A percentile compares a stretch with the other conserved stretches of the same genome.
Evolutionary conservation across 2,888 invertebrate species (phyloP).

Genomic region (Apantesis nais): DNA sequence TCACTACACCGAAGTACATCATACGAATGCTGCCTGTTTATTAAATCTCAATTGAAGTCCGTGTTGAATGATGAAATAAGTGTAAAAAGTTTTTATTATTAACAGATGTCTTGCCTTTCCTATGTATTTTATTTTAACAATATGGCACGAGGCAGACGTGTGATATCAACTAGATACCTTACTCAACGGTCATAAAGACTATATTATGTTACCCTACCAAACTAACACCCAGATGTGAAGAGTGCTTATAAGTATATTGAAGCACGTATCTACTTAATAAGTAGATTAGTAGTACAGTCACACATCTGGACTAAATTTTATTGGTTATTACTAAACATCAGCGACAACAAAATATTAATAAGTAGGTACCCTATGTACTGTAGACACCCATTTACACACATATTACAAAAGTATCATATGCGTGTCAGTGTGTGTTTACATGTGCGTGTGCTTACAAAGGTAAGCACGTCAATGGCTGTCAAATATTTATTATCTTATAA

Average conservation of each 20-base stretch:
- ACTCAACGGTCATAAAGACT: slow-evolving; percentile 6
- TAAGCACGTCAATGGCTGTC: neutral
- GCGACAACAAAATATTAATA: slow-evolving; percentile 11
- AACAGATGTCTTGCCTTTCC: slow-evolving; percentile 11
- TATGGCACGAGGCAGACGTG: slow-evolving; percentile 9
- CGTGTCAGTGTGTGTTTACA: no score
- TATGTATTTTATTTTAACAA: slow-evolving; percentile 13
- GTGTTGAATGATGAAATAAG: neutral
- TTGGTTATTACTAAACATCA: slow-evolving; percentile 25
- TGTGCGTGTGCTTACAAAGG: no score
- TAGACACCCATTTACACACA: no score
- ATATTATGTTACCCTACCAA: slow-evolving; percentile 20
- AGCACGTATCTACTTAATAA: slow-evolving; percentile 32
- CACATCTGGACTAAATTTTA: slow-evolving; percentile 40
- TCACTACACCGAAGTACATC: neutral
- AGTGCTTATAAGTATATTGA: slow-evolving; percentile 31
- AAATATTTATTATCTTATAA: no score
- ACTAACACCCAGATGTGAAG: slow-evolving; percentile 32
- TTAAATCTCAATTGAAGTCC: neutral
- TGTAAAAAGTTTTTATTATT: slow-evolving; percentile 10
- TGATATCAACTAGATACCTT: slow-evolving; percentile 13
- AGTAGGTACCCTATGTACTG: neutral
- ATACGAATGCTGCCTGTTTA: neutral
- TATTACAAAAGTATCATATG: no score
- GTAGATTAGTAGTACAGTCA: slow-evolving; percentile 35